A percentile compares a stretch with the other conserved stretches of the same genome.
Evolutionary conservation across 2,113 vertebrate genomes (phyloP).

Genomic region (Sinocyclocheilus rhinocerous): DNA sequence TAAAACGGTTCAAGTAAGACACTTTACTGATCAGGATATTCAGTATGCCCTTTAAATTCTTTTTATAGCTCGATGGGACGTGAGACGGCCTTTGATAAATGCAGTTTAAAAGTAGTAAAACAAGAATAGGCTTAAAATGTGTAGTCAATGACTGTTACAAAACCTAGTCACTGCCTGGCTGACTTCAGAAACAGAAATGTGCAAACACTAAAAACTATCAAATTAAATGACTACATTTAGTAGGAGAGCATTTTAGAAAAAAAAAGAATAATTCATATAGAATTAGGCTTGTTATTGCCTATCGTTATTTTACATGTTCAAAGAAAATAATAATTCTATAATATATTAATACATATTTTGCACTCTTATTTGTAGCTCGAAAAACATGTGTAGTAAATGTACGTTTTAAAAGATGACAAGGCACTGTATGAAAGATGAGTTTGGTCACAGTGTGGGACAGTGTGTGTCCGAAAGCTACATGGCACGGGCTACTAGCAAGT

Average conservation of each 20-base stretch:
- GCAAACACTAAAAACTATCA: not conserved
- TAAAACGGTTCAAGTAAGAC: slow-evolving; percentile 35
- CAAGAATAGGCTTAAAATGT: not conserved
- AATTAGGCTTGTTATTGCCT: not conserved
- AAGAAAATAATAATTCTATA: not conserved
- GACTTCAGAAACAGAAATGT: not conserved
- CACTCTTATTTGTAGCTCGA: not conserved
- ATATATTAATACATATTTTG: not conserved
- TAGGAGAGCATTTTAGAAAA: not conserved
- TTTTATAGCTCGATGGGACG: slow-evolving; percentile 34
- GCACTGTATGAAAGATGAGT: not conserved
- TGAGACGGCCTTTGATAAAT: slow-evolving; percentile 42
- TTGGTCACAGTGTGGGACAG: not conserved
- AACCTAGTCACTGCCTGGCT: not conserved
- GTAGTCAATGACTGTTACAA: slow-evolving; percentile 1
- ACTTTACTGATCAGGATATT: slow-evolving; percentile 47
- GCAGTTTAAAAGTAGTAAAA: slow-evolving; percentile 32
- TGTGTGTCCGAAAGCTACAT: slow-evolving; percentile 2
- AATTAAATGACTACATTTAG: slow-evolving; percentile 42
- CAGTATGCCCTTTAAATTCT: slow-evolving; percentile 29
- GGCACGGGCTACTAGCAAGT: not conserved
- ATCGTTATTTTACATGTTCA: not conserved
- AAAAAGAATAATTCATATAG: not conserved
- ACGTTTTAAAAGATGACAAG: not conserved
- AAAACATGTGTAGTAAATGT: not conserved